Base-by-base conservation (phyloP, 2,797 vertebrate species). In the Sylvilagus floridanus region DNA sequence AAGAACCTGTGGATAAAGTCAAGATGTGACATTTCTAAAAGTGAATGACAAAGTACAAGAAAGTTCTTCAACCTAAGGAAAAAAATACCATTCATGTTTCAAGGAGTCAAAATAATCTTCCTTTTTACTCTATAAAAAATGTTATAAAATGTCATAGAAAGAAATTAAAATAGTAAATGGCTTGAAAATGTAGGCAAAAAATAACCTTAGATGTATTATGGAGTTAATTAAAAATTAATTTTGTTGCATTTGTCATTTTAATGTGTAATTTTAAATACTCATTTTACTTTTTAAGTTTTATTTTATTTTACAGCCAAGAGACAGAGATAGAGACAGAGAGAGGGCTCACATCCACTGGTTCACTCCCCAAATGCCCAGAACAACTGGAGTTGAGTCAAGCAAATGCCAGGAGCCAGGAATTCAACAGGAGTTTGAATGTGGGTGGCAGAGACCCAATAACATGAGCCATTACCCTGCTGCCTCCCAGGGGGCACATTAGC, bases 231-330 rank as follows among this genome's bases (percentile, higher is more conserved):
- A 68, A 60, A 85, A 35, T 21, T 77, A 35, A 42, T 19, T 47
- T 62, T 69, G 13, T 16, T 95, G 7, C n/a, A 83, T 24, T 92
- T 63, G 5, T 69, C 28, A 85, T 63, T 86, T 94, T 68, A 72
- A 82, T 28, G 32, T 19, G 3, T 76, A 79, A 81, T 68, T 82
- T 86, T 35, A 71, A 63, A 26, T 63, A 92, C 28, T 91, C 3
- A 79, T 7, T 50, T 28, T 76, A 30, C 82, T 96, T 60, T 5
- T 17, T 92, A 82, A 65, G 26, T 52, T 57, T 42, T 42, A 30
- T 54, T 69, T 83, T 88, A 88, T 79, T 63, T 42, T 54, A 69
- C 7, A 42, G 42, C 42, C 42, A 42, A 42, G 42, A 42, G 42
- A 42, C 42, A 42, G 54, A 57, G 54, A 57, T 19, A 57, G 54